Percentiles rank a stretch among this genome's conserved stretches.
Conservation (phyloP, 2,113 vertebrate species). For the Oreochromis niloticus region DNA sequence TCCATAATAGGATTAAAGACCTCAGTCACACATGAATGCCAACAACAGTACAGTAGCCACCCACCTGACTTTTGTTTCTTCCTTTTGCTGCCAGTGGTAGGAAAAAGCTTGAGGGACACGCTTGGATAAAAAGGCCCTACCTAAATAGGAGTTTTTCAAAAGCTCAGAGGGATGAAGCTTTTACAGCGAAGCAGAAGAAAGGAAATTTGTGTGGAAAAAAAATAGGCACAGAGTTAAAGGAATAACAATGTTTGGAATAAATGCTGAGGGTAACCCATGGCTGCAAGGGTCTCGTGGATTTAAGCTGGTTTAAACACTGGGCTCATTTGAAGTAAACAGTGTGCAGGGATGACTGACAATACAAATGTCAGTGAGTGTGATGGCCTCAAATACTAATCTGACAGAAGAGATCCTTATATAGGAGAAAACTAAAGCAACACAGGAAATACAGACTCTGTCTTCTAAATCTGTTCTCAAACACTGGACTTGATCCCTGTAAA, state of each 20-base stretch:
- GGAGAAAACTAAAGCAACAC: background rate
- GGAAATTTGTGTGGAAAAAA: background rate
- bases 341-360: background rate
- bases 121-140: background rate
- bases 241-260: background rate
- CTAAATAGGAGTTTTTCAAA: background rate
- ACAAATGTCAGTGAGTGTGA: background rate
- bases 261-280: background rate
- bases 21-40: constrained; percentile 10
- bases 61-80: background rate
- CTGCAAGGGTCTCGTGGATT: background rate
- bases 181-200: background rate
- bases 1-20: constrained; percentile 24
- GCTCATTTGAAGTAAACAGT: background rate
- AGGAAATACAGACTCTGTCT: background rate
- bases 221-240: background rate
- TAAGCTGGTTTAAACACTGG: background rate
- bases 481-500: background rate
- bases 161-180: background rate
- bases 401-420: background rate
- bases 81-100: background rate
- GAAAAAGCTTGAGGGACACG: background rate
- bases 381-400: background rate
- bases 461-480: background rate
- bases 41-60: background rate